These are phyloP conservation scores for Rhagologus leucostigma DNA, from an alignment of 2,113 vertebrate genomes.

Conservation along the genomic window DNA sequence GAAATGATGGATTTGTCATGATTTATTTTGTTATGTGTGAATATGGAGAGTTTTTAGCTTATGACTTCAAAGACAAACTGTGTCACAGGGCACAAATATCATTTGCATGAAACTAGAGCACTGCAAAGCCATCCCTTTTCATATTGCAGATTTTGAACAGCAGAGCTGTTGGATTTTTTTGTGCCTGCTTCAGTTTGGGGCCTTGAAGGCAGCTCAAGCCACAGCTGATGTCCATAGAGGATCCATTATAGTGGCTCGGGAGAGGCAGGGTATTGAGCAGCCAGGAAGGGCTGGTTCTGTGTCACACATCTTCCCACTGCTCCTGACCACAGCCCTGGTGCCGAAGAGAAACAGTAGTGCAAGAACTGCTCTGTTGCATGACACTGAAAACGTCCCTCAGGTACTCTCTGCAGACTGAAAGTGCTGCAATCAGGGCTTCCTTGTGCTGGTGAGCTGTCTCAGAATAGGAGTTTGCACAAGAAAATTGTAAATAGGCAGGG, in stretches of 20 bases:
- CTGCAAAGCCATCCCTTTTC: background rate
- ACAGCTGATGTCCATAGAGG: background rate
- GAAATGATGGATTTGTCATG: background rate
- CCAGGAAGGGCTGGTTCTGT: background rate
- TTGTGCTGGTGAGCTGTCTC: background rate
- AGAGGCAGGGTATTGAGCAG: background rate
- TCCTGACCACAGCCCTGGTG: background rate
- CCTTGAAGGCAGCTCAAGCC: background rate
- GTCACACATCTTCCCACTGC: background rate
- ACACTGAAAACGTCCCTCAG: accelerated
- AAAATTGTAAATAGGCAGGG: background rate
- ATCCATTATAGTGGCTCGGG: background rate
- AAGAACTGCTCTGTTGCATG: background rate
- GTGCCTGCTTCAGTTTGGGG: background rate
- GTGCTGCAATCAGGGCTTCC: background rate
- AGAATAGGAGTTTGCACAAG: background rate
- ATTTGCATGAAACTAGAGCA: background rate
- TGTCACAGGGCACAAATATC: background rate
- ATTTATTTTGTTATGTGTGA: background rate
- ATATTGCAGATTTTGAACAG: background rate
- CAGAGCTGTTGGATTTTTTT: background rate
- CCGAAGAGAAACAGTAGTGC: background rate
- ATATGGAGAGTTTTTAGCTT: background rate
- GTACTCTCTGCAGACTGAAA: background rate
- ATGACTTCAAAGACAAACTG: background rate